A percentile compares a stretch with the other conserved stretches of the same genome.
Conservation (phyloP, 2,113 vertebrate species). For the Cisticola juncidis region DNA sequence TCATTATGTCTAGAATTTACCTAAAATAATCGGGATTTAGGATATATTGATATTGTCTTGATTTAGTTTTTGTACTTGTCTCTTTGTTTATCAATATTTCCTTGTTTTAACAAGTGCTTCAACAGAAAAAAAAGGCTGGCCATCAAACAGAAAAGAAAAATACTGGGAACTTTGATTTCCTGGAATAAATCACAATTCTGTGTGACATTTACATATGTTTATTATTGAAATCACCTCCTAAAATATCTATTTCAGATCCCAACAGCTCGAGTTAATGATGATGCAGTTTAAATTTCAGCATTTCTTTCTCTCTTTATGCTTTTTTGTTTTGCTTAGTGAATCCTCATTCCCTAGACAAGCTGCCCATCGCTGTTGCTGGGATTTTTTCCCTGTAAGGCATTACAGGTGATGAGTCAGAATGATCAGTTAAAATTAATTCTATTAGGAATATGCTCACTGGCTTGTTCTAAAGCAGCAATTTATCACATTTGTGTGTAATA, state of each 20-base stretch:
- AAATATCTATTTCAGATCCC: background rate
- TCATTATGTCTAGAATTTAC: background rate
- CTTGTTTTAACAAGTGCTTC: background rate
- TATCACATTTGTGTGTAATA: background rate
- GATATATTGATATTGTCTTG: background rate
- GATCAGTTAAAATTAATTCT: constrained; percentile 22
- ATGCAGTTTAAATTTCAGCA: background rate
- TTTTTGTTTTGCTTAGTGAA: background rate
- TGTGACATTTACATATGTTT: background rate
- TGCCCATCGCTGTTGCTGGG: background rate
- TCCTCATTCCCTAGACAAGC: background rate
- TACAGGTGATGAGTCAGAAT: background rate
- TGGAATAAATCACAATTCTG: background rate
- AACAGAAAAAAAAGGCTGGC: background rate
- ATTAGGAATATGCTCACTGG: background rate
- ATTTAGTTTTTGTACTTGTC: background rate
- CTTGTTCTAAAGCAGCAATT: background rate
- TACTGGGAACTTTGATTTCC: too few relatives aligned
- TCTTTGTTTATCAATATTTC: background rate
- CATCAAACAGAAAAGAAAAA: background rate
- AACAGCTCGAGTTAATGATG: background rate
- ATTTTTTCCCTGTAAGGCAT: background rate
- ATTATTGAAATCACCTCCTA: background rate
- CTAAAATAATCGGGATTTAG: background rate
- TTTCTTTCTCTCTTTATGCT: background rate